Evolutionary conservation across 2,888 invertebrate species (phyloP).

Genomic region (Morpho achilles): DNA sequence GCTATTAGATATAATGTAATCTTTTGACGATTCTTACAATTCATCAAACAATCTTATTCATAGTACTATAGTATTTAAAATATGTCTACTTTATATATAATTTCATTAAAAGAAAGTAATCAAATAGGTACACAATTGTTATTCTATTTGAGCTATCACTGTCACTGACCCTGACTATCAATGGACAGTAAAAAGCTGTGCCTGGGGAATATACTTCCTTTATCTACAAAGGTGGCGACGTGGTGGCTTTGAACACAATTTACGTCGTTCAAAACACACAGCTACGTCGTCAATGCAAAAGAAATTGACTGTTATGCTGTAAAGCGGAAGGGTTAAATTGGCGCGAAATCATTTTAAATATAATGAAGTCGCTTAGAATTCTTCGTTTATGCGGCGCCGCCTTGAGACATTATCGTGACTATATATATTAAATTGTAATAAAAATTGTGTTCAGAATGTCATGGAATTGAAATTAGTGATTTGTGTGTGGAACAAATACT

Average conservation of each 20-base stretch:
- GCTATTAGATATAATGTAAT: neutral
- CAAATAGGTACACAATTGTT: slow-evolving; percentile 12
- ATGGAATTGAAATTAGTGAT: neutral
- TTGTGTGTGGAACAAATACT: neutral
- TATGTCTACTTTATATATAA: neutral
- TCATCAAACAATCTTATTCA: slow-evolving; percentile 1
- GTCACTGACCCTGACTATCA: slow-evolving; percentile 24
- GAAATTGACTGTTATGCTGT: slow-evolving; percentile 14
- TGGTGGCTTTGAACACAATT: slow-evolving; percentile 19
- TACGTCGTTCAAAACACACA: slow-evolving; percentile 15
- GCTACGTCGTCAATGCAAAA: slow-evolving; percentile 8
- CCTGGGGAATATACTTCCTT: slow-evolving; percentile 25
- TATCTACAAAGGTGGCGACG: slow-evolving; percentile 22
- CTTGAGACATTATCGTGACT: slow-evolving; percentile 16
- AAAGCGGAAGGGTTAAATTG: slow-evolving; percentile 5
- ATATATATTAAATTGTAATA: slow-evolving; percentile 3
- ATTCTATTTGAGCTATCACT: slow-evolving; percentile 16
- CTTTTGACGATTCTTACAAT: slow-evolving; percentile 6
- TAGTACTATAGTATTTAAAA: slow-evolving; percentile 1
- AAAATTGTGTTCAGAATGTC: slow-evolving; percentile 10
- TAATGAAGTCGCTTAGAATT: slow-evolving; percentile 10
- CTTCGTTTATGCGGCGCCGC: slow-evolving; percentile 11
- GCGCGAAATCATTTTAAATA: slow-evolving; percentile 6
- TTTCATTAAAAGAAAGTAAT: slow-evolving; percentile 8
- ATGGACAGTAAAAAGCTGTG: slow-evolving; percentile 22